Evolutionary conservation across 2,113 vertebrate species (phyloP), one percentile per base, ranked within the genome.

Genomic region (Desmodus rotundus): DNA sequence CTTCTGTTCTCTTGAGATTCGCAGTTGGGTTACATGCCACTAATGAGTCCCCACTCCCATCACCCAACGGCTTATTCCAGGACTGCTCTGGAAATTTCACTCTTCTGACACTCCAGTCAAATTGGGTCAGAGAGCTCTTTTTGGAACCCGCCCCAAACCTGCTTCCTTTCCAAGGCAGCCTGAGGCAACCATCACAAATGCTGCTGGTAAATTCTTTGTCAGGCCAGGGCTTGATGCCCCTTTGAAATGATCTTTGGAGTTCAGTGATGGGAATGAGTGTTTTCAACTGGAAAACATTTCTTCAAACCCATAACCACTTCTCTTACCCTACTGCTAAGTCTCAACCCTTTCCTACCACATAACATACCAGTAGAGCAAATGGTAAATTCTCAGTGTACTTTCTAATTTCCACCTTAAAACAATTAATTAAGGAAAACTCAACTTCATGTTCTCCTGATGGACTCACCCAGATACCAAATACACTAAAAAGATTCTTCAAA

Each of bases 371-470:
- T 52, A 43, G 50, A 68, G 43, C 56, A 81, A 81, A 85, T 38
- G 20, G 15, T 87, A 58, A 84, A 72, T 50, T 72, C 47, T 84
- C 56, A 45, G 36, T 24, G 20, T 31, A 68, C 5, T 85, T 92
- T 50, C 76, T 78, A 36, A 92, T 93, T 88, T 76, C 65, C 36
- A 89, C 50, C 70, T 72, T 87, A 61, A 78, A 96, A 87, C 19
- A 61, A 31, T 77, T 3, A 65, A 45, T 81, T 33, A 86, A 77
- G 43, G 19, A 90, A 80, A 91, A 78, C 4, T 8, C 63, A 54
- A 83, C 24, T 70, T 81, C 36, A 70, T 10, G 3, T 56, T 97
- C 5, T 87, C 70, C 67, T 70, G 56, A 63, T 45, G 5, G 63
- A 87, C 45, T 87, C 78, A 88, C 33, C 38, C 31, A 65, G 38